Base-by-base conservation (phyloP, 2,888 invertebrate genomes). In the Ametastegia equiseti region DNA sequence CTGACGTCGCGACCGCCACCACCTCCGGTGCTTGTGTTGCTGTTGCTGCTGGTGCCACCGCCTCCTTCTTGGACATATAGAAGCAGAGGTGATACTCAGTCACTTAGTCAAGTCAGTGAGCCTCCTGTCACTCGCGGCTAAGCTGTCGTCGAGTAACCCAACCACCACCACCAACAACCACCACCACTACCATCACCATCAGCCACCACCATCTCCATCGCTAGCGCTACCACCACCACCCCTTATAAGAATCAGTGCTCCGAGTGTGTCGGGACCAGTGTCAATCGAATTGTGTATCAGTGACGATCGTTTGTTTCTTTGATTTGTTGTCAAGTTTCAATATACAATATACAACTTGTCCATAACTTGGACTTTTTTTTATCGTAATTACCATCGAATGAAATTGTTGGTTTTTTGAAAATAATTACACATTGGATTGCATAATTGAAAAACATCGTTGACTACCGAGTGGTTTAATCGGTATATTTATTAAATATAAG, bases 161-260 rank as follows among this genome's bases (percentile, higher is more conserved):
- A 71, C 75, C 50, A 75, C 75, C 54, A 75, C 75, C 33, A 36
- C 54, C 30, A n/a, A n/a, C n/a, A n/a, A 54, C 33, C 54, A 11
- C 36, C 33, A 67, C 67, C 19, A 19, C 36, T 42, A 15, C 69
- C 39, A 69, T 39, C 67, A 39, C 67, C n/a, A n/a, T n/a, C n/a
- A n/a, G n/a, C n/a, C n/a, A n/a, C n/a, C n/a, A n/a, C 60, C 42
- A 42, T 42, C 42, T 5, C 82, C 81, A 81, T 82, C 83, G 82
- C 82, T 77, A n/a, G n/a, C n/a, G 81, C 84, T 82, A 81, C 75
- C 69, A 71, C 42, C 82, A 84, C 86, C 87, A 86, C 86, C n/a
- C 87, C 85, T 85, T 90, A 90, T 90, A 90, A 90, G 88, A 90
- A 91, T 90, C 89, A 88, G 89, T 90, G 91, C 89, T 87, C 87